Base-by-base conservation (phyloP, 2,888 invertebrate species). In the Bombylius major region DNA sequence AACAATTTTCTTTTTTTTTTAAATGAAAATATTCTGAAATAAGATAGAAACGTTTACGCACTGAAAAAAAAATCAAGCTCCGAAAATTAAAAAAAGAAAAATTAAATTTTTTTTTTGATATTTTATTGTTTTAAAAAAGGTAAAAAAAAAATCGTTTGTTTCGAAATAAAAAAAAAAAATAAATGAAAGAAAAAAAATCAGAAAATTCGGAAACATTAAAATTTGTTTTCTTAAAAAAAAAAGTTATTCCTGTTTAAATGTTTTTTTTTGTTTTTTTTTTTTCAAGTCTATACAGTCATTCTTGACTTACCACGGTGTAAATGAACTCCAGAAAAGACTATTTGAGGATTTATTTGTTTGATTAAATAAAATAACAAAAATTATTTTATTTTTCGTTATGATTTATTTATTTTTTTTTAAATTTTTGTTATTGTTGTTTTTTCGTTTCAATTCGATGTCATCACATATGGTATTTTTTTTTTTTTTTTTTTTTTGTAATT, bases 281-380 rank as follows among this genome's bases (percentile, higher is more conserved):
- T 36, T 7, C 8, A 7, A 36, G 7, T 36, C 8, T 7, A 7
- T 36, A 36, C 34, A 42, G 39, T 42, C 39, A 42, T 42, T 42
- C 12, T 85, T 82, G 85, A 92, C 92, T 92, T 92, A 93, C 92
- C 92, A 88, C 86, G 91, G 90, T 84, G 89, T 89, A 88, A 92
- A 92, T 86, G 90, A 91, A 86, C 89, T 92, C 92, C 92, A 92
- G 89, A 92, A 93, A 87, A 89, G 89, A 89, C 92, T 92, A 89
- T 86, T 23, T 59, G 60, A 44, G 63, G 61, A 60, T 53, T 55
- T 58, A 61, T 62, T 61, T 55, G 32, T 59, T 61, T 56, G 14
- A 50, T 47, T 47, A 11, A 50, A 50, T 33, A 36, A 7, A 8
- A 7, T 36, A 7, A 8, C 8, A 7, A 36, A 36, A 36, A 36